Evolutionary conservation across 1,140 invertebrate genomes (phyloP).

Genomic region (Metaphire vulgaris): DNA sequence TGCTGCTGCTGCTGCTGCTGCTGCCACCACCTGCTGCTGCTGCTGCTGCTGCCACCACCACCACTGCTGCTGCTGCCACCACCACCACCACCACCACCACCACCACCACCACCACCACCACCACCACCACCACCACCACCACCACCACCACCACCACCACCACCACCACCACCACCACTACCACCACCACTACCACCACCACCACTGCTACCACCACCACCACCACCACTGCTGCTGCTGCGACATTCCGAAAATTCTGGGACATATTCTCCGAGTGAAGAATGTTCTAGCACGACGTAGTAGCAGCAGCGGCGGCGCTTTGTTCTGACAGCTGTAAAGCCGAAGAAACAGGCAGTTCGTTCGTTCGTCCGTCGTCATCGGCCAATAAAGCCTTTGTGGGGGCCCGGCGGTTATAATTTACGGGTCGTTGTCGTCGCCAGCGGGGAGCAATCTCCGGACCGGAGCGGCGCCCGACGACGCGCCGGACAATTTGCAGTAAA

Average conservation of each 20-base stretch:
- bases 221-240: too few species aligned
- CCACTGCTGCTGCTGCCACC: not conserved
- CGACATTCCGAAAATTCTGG: too few species aligned
- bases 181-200: not conserved
- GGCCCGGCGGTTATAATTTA: not conserved
- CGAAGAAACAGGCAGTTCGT: not conserved
- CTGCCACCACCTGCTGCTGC: too few species aligned
- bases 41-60: not conserved
- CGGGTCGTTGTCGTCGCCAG: not conserved
- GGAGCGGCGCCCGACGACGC: not conserved
- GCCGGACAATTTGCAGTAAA: slow-evolving; percentile 2
- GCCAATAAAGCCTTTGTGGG: too few species aligned
- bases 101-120: not conserved
- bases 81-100: not conserved
- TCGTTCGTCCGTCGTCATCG: too few species aligned
- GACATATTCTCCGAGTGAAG: too few species aligned
- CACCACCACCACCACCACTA: not conserved
- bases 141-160: not conserved
- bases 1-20: too few species aligned
- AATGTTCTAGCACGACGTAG: too few species aligned
- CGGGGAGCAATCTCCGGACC: not conserved
- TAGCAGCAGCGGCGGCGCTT: not conserved
- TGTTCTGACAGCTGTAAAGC: not conserved
- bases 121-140: not conserved
- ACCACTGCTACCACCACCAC: not conserved